Evolutionary conservation across 2,113 vertebrate genomes (phyloP), one percentile per base, ranked within the genome.

Genomic region (Zeus faber): DNA sequence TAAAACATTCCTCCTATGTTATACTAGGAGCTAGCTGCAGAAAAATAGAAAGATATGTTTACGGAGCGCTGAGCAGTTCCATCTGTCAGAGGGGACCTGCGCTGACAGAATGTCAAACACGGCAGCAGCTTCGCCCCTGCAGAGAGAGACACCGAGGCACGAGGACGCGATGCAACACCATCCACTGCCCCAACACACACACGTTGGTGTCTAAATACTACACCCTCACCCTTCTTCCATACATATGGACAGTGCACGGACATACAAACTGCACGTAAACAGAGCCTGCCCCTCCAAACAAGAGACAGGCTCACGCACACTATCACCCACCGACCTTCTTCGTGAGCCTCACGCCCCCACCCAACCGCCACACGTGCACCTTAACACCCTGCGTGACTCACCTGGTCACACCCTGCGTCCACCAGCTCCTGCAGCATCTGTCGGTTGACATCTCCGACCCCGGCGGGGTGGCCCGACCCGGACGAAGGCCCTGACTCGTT

Each of bases 351-450:
- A 49, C 22, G 25, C 6, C 13, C n/a, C 20, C 18, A 5, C 3
- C 11, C 24, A 53, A 5, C 41, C 44, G 33, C 39, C 11, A 9
- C 9, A 37, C 6, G 21, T 2, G 50, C 22, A 54, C 39, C 45
- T 2, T 60, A 18, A 57, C 9, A 44, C 11, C n/a, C 6, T 6
- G 20, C 17, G 18, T 20, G 41, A 11, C 89, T 0, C 81, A 97
- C 97, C 95, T 98, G 94, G 81, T 98, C 97, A 29, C 97, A 99
- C 44, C 96, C 97, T 0, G 93, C 94, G 6, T 95, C 94, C 83
- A 99, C 97, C 76, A 99, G 80, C 3, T 99, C 96, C 83, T 98
- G 97, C 4, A 99, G 89, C 97, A 99, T 98, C 67, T 99, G 97
- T 24, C 94, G 85, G 61, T 98, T 99, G 23, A 99, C 97, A 67